Conservation (phyloP, 2,113 vertebrate genomes). For the Ceyx cyanopectus region DNA sequence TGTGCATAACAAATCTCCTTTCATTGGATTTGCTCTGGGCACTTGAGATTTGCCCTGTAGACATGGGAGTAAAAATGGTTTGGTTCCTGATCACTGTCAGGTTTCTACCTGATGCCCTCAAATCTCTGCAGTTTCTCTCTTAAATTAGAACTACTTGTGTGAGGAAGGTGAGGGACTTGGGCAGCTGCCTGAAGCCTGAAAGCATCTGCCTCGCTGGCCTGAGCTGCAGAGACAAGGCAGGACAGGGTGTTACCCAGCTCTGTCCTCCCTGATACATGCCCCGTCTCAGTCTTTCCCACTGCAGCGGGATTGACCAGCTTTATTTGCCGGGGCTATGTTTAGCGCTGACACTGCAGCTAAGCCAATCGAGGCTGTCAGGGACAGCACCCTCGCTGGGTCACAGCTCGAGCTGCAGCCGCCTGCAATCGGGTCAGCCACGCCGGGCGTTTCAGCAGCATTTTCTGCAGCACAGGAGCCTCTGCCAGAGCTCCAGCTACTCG, state of each 20-base stretch:
- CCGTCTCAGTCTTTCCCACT: background rate
- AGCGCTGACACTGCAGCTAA: background rate
- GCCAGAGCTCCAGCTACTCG: rapidly evolving
- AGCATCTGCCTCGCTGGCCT: rapidly evolving
- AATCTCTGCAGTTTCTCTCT: background rate
- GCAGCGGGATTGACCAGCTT: background rate
- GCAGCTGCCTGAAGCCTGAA: background rate
- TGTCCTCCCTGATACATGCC: background rate
- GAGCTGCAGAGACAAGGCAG: background rate
- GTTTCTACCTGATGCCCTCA: background rate
- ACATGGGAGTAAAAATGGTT: background rate
- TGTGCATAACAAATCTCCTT: background rate
- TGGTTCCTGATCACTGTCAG: background rate
- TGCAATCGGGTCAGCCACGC: rapidly evolving
- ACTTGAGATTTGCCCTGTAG: rapidly evolving
- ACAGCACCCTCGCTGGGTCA: background rate
- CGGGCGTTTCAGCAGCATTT: rapidly evolving
- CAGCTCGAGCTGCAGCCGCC: background rate
- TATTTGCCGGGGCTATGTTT: constrained; percentile 17
- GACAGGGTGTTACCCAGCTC: background rate
- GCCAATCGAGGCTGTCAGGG: background rate
- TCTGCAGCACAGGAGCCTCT: rapidly evolving
- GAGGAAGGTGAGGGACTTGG: background rate
- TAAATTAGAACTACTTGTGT: background rate
- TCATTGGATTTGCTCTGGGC: background rate